phyloP scores from a whole-genome alignment of 2,888 invertebrate species.

The Lottia gigantea region DNA sequence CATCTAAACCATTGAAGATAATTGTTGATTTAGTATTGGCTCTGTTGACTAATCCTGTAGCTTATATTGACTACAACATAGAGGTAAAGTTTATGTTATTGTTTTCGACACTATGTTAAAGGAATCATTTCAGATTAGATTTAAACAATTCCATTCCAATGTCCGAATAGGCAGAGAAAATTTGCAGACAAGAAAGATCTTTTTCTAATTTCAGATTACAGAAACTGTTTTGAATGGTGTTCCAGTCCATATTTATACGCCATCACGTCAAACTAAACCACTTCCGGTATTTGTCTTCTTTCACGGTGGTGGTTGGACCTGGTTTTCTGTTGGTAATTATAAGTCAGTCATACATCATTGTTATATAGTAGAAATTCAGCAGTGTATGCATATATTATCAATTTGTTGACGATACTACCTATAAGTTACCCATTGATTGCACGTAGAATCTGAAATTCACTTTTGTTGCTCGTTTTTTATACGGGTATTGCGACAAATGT shows the following conservation, averaged over 20 bases:
- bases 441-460: no score
- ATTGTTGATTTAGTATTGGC: conserved; percentile 42
- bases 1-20: conserved; percentile 39
- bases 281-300: conserved; percentile 56
- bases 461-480: no score
- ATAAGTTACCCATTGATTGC: no score
- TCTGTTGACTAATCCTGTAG: conserved; percentile 39
- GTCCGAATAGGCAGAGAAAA: no score
- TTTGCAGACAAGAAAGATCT: background rate
- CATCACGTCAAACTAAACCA: conserved; percentile 18
- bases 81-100: conserved; percentile 23
- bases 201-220: conserved; percentile 24
- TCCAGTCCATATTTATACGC: conserved; percentile 40
- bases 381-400: no score
- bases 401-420: no score
- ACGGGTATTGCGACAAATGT: no score
- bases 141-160: no score
- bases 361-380: no score
- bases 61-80: conserved; percentile 31
- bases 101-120: no score
- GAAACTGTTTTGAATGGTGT: conserved; percentile 36
- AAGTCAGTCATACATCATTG: no score
- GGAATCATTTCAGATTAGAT: no score
- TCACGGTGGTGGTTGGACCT: conserved; percentile 60
- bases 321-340: conserved; percentile 51